A percentile compares a stretch with the other conserved stretches of the same genome.
Conservation (phyloP, 2,888 invertebrate genomes). For the Diloba caeruleocephala region DNA sequence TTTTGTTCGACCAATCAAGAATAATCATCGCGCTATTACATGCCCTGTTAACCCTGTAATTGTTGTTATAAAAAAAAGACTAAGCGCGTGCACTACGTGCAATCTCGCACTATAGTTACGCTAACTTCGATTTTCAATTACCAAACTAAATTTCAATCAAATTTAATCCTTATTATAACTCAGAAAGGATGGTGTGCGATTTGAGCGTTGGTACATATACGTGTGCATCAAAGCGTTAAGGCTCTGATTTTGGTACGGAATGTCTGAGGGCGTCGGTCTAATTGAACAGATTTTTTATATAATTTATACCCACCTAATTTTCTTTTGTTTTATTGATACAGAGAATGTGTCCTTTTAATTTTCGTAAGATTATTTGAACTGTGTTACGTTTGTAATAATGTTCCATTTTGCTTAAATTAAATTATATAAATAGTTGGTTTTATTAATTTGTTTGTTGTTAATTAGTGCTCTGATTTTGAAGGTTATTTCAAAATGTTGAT, state of each 20-base stretch:
- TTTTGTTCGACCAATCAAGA: slow-evolving; percentile 72
- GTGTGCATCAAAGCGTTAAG: slow-evolving; percentile 62
- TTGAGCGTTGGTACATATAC: slow-evolving; percentile 21
- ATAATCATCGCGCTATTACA: slow-evolving; percentile 73
- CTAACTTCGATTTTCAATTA: slow-evolving; percentile 18
- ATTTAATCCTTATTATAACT: slow-evolving; percentile 26
- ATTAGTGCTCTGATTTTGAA: slow-evolving; percentile 3
- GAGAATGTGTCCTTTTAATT: slow-evolving; percentile 11
- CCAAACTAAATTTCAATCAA: slow-evolving; percentile 1
- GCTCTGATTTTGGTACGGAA: slow-evolving; percentile 68
- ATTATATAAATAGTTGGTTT: too few species aligned
- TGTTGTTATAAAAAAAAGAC: slow-evolving; percentile 71
- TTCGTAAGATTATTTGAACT: not conserved
- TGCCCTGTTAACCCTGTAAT: slow-evolving; percentile 77
- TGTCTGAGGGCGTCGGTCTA: slow-evolving; percentile 68
- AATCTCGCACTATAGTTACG: slow-evolving; percentile 55
- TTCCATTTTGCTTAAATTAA: not conserved
- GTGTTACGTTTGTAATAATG: not conserved
- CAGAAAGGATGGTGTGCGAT: slow-evolving; percentile 9
- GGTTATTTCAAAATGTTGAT: slow-evolving; percentile 14
- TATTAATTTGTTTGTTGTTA: too few species aligned
- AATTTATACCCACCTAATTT: slow-evolving; percentile 73
- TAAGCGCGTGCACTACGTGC: slow-evolving; percentile 62
- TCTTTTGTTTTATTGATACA: slow-evolving; percentile 32
- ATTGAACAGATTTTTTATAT: slow-evolving; percentile 73